Percentiles rank a stretch among this genome's conserved stretches.
phyloP scores from a whole-genome alignment of 2,113 vertebrate species.

The Campylorhamphus procurvoides region DNA sequence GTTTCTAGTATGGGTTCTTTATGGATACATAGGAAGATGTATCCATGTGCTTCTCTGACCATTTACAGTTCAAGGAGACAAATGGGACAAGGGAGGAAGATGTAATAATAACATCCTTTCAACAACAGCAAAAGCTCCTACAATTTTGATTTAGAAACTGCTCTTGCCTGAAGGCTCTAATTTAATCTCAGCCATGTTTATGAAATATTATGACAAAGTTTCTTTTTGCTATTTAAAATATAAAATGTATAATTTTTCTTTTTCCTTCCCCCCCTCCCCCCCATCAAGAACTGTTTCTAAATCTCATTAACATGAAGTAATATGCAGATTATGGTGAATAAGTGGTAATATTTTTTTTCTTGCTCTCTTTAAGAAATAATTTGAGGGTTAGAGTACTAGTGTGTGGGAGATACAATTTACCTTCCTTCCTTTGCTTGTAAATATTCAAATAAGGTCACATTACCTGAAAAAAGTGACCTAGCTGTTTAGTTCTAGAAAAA shows the following conservation, averaged over 20 bases:
- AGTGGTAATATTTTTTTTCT: not conserved
- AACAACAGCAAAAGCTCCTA: not conserved
- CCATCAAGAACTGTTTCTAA: not conserved
- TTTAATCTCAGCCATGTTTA: not conserved
- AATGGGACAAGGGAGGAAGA: not conserved
- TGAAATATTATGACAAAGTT: not conserved
- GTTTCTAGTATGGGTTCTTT: not conserved
- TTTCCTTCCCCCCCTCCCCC: not conserved
- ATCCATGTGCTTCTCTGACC: not conserved
- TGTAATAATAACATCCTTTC: not conserved
- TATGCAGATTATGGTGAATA: not conserved
- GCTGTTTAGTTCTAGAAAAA: not conserved
- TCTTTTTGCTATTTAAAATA: not conserved
- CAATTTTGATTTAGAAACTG: not conserved
- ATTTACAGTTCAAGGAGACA: not conserved
- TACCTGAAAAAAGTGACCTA: not conserved
- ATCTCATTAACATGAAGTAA: not conserved
- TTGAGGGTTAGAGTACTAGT: not conserved
- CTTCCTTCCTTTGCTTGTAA: not conserved
- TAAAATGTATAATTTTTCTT: not conserved
- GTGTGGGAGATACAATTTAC: not conserved
- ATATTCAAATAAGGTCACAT: not conserved
- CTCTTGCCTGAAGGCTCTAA: not conserved
- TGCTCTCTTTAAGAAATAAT: not conserved
- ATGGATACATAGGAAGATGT: not conserved